Evolutionary conservation across 1,140 invertebrate species (phyloP).

Genomic region (Zelostemma sp.): DNA sequence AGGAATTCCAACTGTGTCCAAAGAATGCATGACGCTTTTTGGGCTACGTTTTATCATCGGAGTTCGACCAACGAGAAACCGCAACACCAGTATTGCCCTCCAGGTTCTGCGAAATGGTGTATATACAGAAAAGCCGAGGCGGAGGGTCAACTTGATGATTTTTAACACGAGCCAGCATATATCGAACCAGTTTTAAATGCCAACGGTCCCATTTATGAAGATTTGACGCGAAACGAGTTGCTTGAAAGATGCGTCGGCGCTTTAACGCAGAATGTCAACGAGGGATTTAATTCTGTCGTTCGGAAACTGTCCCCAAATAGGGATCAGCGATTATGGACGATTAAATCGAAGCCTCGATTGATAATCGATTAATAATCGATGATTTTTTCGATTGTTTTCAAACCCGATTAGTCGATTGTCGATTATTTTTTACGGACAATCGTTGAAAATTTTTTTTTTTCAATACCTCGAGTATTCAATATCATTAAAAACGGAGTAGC

Average conservation of each 20-base stretch:
- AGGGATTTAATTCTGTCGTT: conserved; percentile 5
- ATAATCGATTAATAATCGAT: too few species aligned
- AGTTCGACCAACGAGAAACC: too few species aligned
- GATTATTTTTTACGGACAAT: too few species aligned
- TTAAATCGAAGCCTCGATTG: too few species aligned
- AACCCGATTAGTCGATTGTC: too few species aligned
- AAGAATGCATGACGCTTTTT: background rate
- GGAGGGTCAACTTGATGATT: background rate
- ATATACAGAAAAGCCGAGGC: background rate
- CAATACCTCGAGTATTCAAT: too few species aligned
- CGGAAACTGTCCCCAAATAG: conserved; percentile 14
- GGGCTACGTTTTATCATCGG: background rate
- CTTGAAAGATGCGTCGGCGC: conserved; percentile 9
- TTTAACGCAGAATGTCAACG: conserved; percentile 9
- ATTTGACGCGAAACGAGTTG: conserved; percentile 3
- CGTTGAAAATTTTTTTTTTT: too few species aligned
- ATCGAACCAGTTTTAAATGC: conserved; percentile 1
- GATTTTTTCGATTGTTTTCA: too few species aligned
- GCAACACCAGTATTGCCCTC: background rate
- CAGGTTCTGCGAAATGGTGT: background rate
- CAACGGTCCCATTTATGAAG: conserved; percentile 8
- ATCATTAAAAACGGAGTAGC: too few species aligned
- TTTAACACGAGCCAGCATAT: background rate
- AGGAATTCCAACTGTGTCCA: conserved; percentile 4
- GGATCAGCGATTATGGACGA: too few species aligned